A percentile compares a stretch with the other conserved stretches of the same genome.
Evolutionary conservation across 2,888 invertebrate species (phyloP).

Genomic region (Cryptus viduatorius): DNA sequence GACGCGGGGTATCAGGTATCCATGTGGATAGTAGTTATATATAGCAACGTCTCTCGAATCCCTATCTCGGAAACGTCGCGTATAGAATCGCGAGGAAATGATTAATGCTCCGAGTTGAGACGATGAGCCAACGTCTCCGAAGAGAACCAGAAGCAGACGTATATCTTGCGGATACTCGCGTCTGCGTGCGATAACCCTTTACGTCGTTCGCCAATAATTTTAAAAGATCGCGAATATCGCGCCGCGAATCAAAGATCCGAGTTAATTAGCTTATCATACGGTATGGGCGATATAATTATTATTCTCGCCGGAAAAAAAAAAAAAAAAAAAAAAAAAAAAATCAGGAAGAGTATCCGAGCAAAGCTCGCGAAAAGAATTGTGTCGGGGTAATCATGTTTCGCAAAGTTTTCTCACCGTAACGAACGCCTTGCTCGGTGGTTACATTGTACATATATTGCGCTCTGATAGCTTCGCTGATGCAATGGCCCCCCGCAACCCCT

Average conservation of each 20-base stretch:
- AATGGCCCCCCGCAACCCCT: constrained; percentile 24
- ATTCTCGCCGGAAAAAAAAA: neutral
- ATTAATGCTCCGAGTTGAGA: constrained; percentile 48
- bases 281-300: neutral
- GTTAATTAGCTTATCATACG: neutral
- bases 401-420: constrained; percentile 44
- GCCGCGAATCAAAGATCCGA: neutral
- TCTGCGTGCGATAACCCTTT: neutral
- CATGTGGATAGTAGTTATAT: constrained; percentile 7
- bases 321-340: neutral
- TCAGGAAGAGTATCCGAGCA: constrained; percentile 13
- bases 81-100: constrained; percentile 49
- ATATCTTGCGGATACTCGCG: neutral
- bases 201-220: constrained; percentile 12
- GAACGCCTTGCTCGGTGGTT: constrained; percentile 5
- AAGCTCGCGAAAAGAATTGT: constrained; percentile 23
- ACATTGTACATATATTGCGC: constrained; percentile 35
- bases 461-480: constrained; percentile 57
- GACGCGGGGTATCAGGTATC: constrained; percentile 27
- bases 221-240: neutral
- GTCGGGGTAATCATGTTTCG: constrained; percentile 36
- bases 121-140: constrained; percentile 29
- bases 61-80: constrained; percentile 34
- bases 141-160: neutral
- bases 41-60: constrained; percentile 27